These are phyloP conservation scores for Troides aeacus DNA, from an alignment of 2,888 invertebrate species.

Conservation along the genomic window DNA sequence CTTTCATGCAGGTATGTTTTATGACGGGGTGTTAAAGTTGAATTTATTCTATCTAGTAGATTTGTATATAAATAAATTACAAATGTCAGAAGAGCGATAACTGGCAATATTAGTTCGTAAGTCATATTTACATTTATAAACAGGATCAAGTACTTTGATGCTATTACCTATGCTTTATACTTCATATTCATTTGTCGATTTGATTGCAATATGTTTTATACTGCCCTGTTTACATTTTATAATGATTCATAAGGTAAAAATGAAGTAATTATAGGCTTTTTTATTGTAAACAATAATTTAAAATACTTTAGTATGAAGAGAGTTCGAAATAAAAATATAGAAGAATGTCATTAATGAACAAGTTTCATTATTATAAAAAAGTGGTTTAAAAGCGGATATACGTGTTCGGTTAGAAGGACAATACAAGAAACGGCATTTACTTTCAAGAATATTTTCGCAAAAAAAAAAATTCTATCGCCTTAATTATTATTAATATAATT, in stretches of 20 bases:
- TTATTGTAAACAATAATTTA: no score
- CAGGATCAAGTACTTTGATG: constrained; percentile 9
- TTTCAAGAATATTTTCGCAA: no score
- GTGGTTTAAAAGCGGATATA: not conserved
- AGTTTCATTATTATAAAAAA: not conserved
- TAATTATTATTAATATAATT: not conserved
- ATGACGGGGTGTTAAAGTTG: constrained; percentile 5
- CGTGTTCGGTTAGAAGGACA: no score
- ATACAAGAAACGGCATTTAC: no score
- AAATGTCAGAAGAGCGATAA: constrained; percentile 15
- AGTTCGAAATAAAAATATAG: no score
- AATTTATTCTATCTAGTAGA: constrained; percentile 7
- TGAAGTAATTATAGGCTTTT: no score
- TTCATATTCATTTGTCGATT: not conserved
- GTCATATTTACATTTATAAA: constrained; percentile 16
- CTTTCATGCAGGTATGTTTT: not conserved
- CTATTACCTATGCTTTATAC: constrained; percentile 3
- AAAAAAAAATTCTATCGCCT: no score
- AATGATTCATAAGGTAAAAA: not conserved
- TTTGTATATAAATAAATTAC: constrained; percentile 5
- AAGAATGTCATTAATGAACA: not conserved
- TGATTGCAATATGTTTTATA: not conserved
- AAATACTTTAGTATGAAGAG: no score
- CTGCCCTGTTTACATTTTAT: not conserved
- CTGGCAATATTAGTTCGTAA: constrained; percentile 7